Percentiles rank a stretch among this genome's conserved stretches.
Conservation (phyloP, 2,113 vertebrate genomes). For the Thinocorus orbignyianus region DNA sequence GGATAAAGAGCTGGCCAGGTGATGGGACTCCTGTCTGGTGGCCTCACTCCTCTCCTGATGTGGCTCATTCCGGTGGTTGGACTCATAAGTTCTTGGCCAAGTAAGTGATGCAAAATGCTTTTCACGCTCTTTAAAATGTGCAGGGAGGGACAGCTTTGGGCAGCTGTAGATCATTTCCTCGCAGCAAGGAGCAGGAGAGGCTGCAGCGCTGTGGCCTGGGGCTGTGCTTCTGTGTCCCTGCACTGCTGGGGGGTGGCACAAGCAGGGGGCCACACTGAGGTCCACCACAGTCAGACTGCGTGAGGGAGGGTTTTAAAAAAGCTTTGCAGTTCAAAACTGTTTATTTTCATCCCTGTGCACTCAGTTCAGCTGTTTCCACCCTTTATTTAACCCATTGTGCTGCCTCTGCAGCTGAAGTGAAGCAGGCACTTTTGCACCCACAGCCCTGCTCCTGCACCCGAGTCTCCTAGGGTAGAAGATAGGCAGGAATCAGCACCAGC, state of each 20-base stretch:
- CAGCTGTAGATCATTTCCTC: neutral
- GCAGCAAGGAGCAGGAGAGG: neutral
- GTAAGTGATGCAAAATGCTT: neutral
- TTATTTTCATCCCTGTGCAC: neutral
- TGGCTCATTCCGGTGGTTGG: fast-evolving
- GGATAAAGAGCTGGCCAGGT: constrained; percentile 44
- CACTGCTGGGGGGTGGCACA: too few relatives aligned
- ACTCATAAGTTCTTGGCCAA: neutral
- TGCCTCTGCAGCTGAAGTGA: neutral
- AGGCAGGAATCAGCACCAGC: neutral
- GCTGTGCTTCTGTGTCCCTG: fast-evolving
- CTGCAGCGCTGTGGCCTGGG: neutral
- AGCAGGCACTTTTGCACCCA: neutral
- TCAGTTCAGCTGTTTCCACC: neutral
- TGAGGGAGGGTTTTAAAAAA: neutral
- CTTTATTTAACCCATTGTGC: fast-evolving
- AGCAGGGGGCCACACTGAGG: neutral
- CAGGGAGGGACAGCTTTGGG: fast-evolving
- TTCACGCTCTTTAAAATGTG: neutral
- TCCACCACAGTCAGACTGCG: fast-evolving
- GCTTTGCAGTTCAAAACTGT: neutral
- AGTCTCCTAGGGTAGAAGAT: neutral
- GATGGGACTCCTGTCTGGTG: neutral
- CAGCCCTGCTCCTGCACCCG: neutral
- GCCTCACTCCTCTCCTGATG: fast-evolving